Conservation (phyloP, 2,113 vertebrate species). For the Pollachius pollachius region DNA sequence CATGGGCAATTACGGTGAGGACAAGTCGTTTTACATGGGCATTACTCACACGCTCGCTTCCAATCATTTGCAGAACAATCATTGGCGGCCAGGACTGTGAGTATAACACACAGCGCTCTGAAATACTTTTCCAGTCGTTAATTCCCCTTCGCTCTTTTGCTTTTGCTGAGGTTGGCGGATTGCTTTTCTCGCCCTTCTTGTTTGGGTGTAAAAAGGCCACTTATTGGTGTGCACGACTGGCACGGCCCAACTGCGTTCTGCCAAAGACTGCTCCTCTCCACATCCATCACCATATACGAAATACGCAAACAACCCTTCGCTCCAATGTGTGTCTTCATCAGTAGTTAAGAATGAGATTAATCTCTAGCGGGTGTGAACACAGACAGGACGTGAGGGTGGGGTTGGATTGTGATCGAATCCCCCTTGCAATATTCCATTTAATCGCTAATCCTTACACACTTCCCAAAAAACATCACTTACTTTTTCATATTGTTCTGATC, state of each 20-base stretch:
- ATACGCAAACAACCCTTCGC: constrained; percentile 44
- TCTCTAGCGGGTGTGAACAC: no score
- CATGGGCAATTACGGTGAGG: constrained; percentile 54
- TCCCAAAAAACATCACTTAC: no score
- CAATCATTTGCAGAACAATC: constrained; percentile 37
- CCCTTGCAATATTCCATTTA: no score
- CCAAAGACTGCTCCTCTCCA: constrained; percentile 44
- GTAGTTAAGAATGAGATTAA: no score
- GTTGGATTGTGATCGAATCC: no score
- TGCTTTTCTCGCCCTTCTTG: constrained; percentile 22
- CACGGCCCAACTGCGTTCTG: constrained; percentile 37
- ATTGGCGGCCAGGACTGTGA: not conserved
- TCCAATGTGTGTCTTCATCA: constrained; percentile 23
- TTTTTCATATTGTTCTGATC: no score
- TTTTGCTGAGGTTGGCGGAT: not conserved
- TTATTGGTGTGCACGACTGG: constrained; percentile 59
- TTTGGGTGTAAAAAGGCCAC: constrained; percentile 57
- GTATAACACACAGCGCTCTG: not conserved
- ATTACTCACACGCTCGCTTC: constrained; percentile 26
- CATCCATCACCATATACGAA: constrained; percentile 35
- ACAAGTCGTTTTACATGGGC: constrained; percentile 32
- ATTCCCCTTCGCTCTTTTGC: constrained; percentile 8
- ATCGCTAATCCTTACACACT: no score
- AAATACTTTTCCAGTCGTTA: constrained; percentile 65
- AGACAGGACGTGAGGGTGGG: no score